Base-by-base conservation (phyloP, 2,113 vertebrate species). In the Gopherus evgoodei region DNA sequence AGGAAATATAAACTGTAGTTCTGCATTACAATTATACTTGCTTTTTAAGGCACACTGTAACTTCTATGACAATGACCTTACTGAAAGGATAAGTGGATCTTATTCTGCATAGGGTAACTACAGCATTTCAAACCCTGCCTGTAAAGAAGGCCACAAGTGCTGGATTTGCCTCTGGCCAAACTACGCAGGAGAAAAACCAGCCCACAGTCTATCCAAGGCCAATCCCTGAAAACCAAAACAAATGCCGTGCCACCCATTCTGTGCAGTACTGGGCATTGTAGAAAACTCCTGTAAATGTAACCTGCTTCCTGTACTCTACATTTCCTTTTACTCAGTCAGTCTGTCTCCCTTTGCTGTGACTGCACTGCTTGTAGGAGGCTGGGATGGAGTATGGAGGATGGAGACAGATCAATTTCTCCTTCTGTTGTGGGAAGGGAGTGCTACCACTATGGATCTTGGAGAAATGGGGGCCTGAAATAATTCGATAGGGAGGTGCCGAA, bases 51-150 rank as follows among this genome's bases (percentile, higher is more conserved):
- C 72, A 6, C 31, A 49, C 2, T 24, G 22, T n/a, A n/a, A 11
- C 3, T 3, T 47, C 7, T 83, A 53, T 42, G 78, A 54, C 5
- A 29, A 6, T 8, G 9, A 44, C 44, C 16, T 38, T 14, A 5
- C 5, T 49, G 31, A 69, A 24, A 53, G 69, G n/a, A 17, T 90
- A 65, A 44, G 25, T 53, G 25, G 6, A 76, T 8, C 5, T 87
- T 27, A 6, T 4, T 2, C 7, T 0, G 0, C 19, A 16, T 59
- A 53, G 35, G 75, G 81, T 79, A 65, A 6, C 2, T 7, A 8
- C 47, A 21, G 2, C 11, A n/a, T 88, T 88, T 69, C 52, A 2
- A 5, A 4, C 6, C 54, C 50, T 25, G 27, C 4, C 21, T 35
- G 42, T 0, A 0, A 49, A 4, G 12, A 86, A 35, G 75, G 5